Conservation (phyloP, 1,140 invertebrate species). For the Sitobion miscanthi region DNA sequence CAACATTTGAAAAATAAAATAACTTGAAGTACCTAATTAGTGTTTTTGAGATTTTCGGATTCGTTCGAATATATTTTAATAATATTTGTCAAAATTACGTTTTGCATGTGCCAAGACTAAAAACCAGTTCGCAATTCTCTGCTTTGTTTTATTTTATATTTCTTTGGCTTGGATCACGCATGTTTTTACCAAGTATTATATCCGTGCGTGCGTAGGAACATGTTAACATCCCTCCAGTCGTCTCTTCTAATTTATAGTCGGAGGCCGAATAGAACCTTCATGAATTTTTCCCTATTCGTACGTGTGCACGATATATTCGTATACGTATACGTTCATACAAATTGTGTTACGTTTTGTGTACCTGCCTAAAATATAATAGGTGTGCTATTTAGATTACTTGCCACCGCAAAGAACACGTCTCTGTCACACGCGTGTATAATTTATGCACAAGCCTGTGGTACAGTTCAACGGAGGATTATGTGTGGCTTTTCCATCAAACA, state of each 20-base stretch:
- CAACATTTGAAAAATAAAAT: neutral
- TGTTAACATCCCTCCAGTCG: neutral
- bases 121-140: neutral
- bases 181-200: neutral
- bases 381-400: neutral
- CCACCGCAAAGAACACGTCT: neutral
- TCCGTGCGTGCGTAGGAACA: neutral
- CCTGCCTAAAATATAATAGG: neutral
- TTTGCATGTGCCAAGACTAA: neutral
- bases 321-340: neutral
- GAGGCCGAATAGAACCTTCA: neutral
- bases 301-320: neutral
- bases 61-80: neutral
- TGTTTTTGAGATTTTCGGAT: neutral
- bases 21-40: too few species aligned
- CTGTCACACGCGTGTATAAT: neutral
- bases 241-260: neutral
- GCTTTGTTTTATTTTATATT: constrained; percentile 12
- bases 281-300: neutral
- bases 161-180: neutral
- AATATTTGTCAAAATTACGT: neutral
- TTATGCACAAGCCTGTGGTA: neutral
- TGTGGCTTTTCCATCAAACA: neutral
- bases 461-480: neutral
- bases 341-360: neutral